Percentiles rank a stretch among this genome's conserved stretches.
These are phyloP conservation scores for Catharus bicknelli DNA, from an alignment of 2,113 vertebrate genomes.

Conservation along the genomic window DNA sequence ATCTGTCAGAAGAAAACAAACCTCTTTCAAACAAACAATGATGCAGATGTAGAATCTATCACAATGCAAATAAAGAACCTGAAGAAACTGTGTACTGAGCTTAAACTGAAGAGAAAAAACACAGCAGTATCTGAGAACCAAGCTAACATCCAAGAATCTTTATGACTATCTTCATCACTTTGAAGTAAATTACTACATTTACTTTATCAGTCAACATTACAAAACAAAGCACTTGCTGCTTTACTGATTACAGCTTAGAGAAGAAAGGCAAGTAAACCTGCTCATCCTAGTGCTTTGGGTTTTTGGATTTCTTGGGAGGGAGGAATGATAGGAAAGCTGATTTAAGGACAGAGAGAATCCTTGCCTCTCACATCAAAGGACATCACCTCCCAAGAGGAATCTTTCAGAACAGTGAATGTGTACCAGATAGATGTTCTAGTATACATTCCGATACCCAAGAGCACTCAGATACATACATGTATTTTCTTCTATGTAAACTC, in stretches of 20 bases:
- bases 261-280: not conserved
- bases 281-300: accelerated
- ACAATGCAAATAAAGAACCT: not conserved
- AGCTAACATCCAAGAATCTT: not conserved
- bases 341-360: not conserved
- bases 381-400: not conserved
- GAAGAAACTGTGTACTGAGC: not conserved
- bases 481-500: slow-evolving; percentile 1
- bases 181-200: not conserved
- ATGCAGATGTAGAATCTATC: not conserved
- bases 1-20: not conserved
- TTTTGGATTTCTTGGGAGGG: not conserved
- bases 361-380: accelerated
- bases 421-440: not conserved
- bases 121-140: not conserved
- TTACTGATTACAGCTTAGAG: not conserved
- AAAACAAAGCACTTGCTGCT: not conserved
- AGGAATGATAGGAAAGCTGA: not conserved
- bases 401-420: not conserved
- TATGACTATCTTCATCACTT: not conserved
- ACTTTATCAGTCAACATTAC: not conserved
- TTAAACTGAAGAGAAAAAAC: not conserved
- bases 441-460: not conserved
- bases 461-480: accelerated
- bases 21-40: not conserved